Evolutionary conservation across 2,113 vertebrate genomes (phyloP).

Genomic region (Panurus biarmicus): DNA sequence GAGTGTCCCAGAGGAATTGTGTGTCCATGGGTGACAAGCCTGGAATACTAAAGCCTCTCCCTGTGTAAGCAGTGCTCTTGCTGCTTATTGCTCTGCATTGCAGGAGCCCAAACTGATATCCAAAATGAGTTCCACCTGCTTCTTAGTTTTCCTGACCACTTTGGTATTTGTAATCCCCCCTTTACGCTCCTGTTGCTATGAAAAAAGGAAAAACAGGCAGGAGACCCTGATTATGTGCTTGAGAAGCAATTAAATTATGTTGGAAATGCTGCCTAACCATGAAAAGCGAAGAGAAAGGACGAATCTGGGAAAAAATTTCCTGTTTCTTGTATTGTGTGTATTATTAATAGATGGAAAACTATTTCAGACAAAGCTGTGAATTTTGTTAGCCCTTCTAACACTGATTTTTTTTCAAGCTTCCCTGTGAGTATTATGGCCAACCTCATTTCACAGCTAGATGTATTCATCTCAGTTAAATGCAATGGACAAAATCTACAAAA

Average conservation of each 20-base stretch:
- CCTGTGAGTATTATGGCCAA: background rate
- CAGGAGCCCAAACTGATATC: background rate
- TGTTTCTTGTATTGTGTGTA: background rate
- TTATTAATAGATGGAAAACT: background rate
- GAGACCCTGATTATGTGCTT: background rate
- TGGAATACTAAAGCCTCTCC: background rate
- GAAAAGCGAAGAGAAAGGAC: background rate
- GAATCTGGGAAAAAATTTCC: background rate
- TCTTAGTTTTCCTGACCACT: background rate
- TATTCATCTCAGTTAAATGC: conserved; percentile 23
- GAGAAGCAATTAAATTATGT: conserved; percentile 8
- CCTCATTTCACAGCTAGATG: conserved; percentile 4
- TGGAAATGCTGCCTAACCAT: conserved; percentile 14
- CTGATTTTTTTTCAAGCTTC: background rate
- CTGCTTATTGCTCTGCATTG: background rate
- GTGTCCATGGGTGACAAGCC: background rate
- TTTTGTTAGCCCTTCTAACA: background rate
- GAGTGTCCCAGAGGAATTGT: background rate
- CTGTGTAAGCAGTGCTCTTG: background rate
- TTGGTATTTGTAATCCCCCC: background rate
- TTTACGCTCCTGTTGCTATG: background rate
- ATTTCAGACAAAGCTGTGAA: conserved; percentile 22
- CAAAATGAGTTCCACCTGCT: background rate
- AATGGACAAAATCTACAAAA: conserved; percentile 1
- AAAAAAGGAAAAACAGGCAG: background rate